Evolutionary conservation across 2,797 vertebrate genomes (phyloP).

Genomic region (Brachyalestes nurse): DNA sequence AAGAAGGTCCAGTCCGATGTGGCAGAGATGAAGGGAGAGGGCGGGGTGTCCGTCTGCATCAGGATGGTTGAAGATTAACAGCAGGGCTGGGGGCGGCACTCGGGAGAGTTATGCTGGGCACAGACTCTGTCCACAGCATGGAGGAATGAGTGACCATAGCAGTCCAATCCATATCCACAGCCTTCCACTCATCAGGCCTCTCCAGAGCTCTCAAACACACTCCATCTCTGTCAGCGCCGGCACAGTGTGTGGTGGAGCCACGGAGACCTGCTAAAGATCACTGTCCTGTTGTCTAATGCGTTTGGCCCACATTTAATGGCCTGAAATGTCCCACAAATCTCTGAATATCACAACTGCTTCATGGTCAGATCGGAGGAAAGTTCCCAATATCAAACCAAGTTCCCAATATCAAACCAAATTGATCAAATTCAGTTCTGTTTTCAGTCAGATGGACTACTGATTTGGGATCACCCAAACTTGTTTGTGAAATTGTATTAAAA

Average conservation of each 20-base stretch:
- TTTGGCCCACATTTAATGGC: constrained; percentile 6
- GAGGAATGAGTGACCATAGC: constrained; percentile 38
- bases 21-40: constrained; percentile 27
- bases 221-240: constrained; percentile 12
- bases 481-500: too few relatives aligned
- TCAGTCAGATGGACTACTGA: too few relatives aligned
- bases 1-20: constrained; percentile 29
- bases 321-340: not conserved
- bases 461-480: too few relatives aligned
- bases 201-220: constrained; percentile 22
- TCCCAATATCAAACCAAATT: too few relatives aligned
- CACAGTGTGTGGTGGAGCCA: constrained; percentile 68
- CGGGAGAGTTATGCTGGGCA: constrained; percentile 44
- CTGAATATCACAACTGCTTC: not conserved
- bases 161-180: constrained; percentile 22
- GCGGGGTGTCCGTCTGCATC: constrained; percentile 38
- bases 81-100: constrained; percentile 66
- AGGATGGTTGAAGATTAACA: constrained; percentile 74
- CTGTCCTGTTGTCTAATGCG: constrained; percentile 8
- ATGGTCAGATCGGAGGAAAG: not conserved
- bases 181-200: constrained; percentile 35
- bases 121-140: constrained; percentile 46
- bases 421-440: too few relatives aligned
- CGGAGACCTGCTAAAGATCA: constrained; percentile 67
- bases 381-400: too few relatives aligned